A percentile compares a stretch with the other conserved stretches of the same genome.
phyloP scores from a whole-genome alignment of 2,113 vertebrate genomes.

The Progne subis region DNA sequence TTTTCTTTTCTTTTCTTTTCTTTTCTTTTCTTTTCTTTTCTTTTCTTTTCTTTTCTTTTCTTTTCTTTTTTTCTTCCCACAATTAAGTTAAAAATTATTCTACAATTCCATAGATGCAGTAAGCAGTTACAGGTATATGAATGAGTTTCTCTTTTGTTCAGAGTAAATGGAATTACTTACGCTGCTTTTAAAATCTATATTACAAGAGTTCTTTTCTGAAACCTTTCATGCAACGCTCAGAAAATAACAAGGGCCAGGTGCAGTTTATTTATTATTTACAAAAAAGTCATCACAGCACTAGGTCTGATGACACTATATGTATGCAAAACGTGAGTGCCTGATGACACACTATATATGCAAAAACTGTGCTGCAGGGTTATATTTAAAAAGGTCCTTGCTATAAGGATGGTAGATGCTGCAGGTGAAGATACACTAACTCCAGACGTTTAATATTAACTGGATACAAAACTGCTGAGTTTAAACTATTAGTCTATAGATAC shows the following conservation, averaged over 20 bases:
- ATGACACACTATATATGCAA: background rate
- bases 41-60: no score
- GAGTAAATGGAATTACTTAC: background rate
- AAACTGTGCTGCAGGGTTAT: background rate
- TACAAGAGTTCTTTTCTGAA: background rate
- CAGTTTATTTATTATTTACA: background rate
- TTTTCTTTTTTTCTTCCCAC: background rate
- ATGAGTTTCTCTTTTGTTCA: background rate
- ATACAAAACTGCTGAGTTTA: conserved; percentile 28
- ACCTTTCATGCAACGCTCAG: background rate
- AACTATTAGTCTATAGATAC: conserved; percentile 19
- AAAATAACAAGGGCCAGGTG: background rate
- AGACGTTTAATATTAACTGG: background rate
- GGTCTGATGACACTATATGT: background rate
- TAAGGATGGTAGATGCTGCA: background rate
- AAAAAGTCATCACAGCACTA: background rate
- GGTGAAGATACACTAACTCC: background rate
- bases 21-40: no score
- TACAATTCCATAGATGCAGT: background rate
- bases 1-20: no score
- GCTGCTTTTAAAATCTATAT: background rate
- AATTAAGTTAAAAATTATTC: background rate
- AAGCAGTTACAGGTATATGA: background rate
- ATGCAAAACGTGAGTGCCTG: background rate
- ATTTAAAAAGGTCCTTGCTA: background rate